Percentiles rank a stretch among this genome's conserved stretches.
These are phyloP conservation scores for Beris morrisii DNA, from an alignment of 2,888 invertebrate genomes.

Conservation along the genomic window DNA sequence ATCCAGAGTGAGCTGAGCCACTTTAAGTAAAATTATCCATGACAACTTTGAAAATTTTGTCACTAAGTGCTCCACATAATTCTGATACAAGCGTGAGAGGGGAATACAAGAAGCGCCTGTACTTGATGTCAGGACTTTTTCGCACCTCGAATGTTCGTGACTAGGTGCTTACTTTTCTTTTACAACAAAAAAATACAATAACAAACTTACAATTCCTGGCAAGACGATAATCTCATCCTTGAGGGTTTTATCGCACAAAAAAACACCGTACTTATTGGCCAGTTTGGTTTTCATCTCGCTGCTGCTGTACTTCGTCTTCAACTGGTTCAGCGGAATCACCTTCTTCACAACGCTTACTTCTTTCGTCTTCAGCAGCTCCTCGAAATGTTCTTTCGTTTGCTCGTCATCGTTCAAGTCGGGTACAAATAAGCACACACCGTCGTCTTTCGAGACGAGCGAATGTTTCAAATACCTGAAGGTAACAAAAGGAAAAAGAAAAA, in stretches of 20 bases:
- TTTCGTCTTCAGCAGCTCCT: slow-evolving; percentile 66
- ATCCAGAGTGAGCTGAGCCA: too few relatives aligned
- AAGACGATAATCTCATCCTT: slow-evolving; percentile 69
- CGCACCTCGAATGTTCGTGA: too few relatives aligned
- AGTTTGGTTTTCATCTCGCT: slow-evolving; percentile 76
- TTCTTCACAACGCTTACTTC: slow-evolving; percentile 66
- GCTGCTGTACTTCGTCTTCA: slow-evolving; percentile 78
- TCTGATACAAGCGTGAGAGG: too few relatives aligned
- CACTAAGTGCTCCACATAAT: too few relatives aligned
- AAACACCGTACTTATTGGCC: slow-evolving; percentile 75
- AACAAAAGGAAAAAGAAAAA: too few relatives aligned
- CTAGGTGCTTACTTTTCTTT: too few relatives aligned
- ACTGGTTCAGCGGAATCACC: slow-evolving; percentile 76
- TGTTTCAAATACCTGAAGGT: slow-evolving; percentile 60
- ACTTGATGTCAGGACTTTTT: too few relatives aligned
- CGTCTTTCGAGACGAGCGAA: slow-evolving; percentile 63
- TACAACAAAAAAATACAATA: slow-evolving; percentile 76
- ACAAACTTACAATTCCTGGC: slow-evolving; percentile 68
- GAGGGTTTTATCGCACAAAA: slow-evolving; percentile 76
- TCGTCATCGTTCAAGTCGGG: slow-evolving; percentile 77
- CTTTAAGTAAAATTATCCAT: too few relatives aligned
- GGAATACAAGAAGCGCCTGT: too few relatives aligned
- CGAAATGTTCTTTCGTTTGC: slow-evolving; percentile 72
- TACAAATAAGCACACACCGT: slow-evolving; percentile 77
- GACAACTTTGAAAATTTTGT: too few relatives aligned